Base-by-base conservation (phyloP, 2,888 invertebrate species). In the Noctua janthina region DNA sequence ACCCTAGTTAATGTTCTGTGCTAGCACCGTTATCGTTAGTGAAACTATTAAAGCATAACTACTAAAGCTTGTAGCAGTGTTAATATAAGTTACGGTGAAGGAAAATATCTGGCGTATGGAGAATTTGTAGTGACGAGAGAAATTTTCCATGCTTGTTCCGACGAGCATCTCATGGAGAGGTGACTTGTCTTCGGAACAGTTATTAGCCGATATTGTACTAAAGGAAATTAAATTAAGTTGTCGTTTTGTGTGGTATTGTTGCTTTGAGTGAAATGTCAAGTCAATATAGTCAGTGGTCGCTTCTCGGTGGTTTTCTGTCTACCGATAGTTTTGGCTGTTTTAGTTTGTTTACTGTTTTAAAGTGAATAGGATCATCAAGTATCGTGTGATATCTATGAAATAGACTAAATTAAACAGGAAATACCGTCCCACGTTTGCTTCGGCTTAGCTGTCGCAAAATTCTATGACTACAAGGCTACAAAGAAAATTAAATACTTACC, bases 1-100 rank as follows among this genome's bases (percentile, higher is more conserved):
- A 81, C 43, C 43, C 46, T 15, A 81, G 68, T 86, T 86, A 83
- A 86, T 81, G 86, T 83, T 72, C 76, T 81, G 82, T 82, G 66
- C 29, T 15, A 69, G n/a, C 68, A 73, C 74, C 62, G 81, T 78
- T 81, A 78, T 56, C 59, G 35, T 74, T 75, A 70, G 51, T n/a
- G 62, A 35, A 59, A 29, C 78, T 76, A 78, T n/a, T 68, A 78
- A 85, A 85, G 78, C 82, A 85, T 78, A 74, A 77, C 74, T 68
- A n/a, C 11, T 69, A 43, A 23, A 67, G 62, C 54, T 74, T 72
- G 11, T 70, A n/a, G 59, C 51, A 23, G 70, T 62, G 17, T 67
- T 81, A 46, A 46, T 29, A 17, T 56, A 59, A 6, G 10, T 68
- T 51, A 51, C 15, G 8, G 15, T 5, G 10, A 39, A 71, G 54